Evolutionary conservation across 2,113 vertebrate species (phyloP), one percentile per base, ranked within the genome.

Genomic region (Protomyctophum bolini): DNA sequence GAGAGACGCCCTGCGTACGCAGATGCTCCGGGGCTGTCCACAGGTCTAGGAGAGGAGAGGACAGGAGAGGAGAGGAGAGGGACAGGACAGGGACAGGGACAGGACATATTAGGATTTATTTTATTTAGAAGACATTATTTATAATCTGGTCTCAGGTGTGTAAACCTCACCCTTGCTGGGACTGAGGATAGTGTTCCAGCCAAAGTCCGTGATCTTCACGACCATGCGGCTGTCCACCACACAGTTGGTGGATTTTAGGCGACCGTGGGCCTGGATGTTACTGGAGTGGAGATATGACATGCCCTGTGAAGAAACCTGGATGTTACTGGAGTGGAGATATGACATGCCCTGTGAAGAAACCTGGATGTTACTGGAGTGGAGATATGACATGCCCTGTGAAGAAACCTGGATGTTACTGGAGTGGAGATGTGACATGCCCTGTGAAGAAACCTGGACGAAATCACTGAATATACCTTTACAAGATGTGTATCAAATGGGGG

Each of bases 201-300:
- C 96, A 77, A 97, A 99, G 89, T 98, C 97, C 0, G 98, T 99
- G 87, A 99, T 99, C 85, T 99, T 99, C 45, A 99, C 97, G 72
- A 99, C 97, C 98, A 99, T 98, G 15, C 97, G 95, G 64, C 91
- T 98, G 85, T 99, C 96, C 0, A 99, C 96, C 29, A 99, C 97
- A 45, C 98, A 99, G 86, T 98, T 99, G 67, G 96, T 97, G 70
- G 98, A 99, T 74, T 99, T 99, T 55, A 99, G 95, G 41, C 95
- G 94, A 10, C 98, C 97, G 0, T 99, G 98, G 71, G 96, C 93
- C 60, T 91, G 91, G 0, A 95, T 95, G 80, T 96, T 97, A 83
- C 96, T 99, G 57, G 97, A 94, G 83, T 21, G 21, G 21, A 21
- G 21, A 21, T 21, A 21, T 21, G 21, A 21, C 21, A 21, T 21